Evolutionary conservation across 2,113 vertebrate genomes (phyloP), one percentile per base, ranked within the genome.

Genomic region (Chaetops frenatus): DNA sequence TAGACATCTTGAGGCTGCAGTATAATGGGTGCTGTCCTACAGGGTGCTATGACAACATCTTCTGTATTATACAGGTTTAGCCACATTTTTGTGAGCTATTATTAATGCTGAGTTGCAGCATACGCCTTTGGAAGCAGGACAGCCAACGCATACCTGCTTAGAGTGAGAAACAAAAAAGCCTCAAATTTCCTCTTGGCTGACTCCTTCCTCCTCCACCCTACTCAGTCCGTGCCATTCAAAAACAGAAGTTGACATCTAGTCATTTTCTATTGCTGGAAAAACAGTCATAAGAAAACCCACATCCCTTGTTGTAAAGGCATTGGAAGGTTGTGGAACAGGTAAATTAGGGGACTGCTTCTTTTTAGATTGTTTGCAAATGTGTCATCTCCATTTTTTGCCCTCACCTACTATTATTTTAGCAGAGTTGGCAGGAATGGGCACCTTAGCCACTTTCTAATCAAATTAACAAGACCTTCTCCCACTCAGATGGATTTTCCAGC

Each of bases 111-210:
- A 93, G 81, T 96, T 96, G 88, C 64, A 97, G 95, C 93, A 96
- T 81, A 97, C 90, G 79, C 96, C 96, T 96, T 96, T 96, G 93
- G 94, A 97, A 95, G 74, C 74, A 56, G 87, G 90, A 94, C 87
- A 95, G 79, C 95, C 93, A 91, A 80, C 1, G 31, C 90, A 95
- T 96, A 96, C 96, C 95, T 97, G 93, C 92, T 94, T 96, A 88
- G 58, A 88, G 74, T 27, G 93, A 95, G 93, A 96, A 97, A 96
- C 85, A 92, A 69, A 94, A 96, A 96, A 95, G 92, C 96, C 93
- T 96, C 94, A 96, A 94, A 96, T 96, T 96, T 97, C 95, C 96
- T 97, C 87, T 95, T 96, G 95, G 93, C 94, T 93, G 81, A 23
- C 69, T 97, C 53, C 66, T 95, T 95, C 94, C 93, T 96, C 67